Evolutionary conservation across 1,140 invertebrate species (phyloP), one percentile per base, ranked within the genome.

Genomic region (Drosophila virilis): DNA sequence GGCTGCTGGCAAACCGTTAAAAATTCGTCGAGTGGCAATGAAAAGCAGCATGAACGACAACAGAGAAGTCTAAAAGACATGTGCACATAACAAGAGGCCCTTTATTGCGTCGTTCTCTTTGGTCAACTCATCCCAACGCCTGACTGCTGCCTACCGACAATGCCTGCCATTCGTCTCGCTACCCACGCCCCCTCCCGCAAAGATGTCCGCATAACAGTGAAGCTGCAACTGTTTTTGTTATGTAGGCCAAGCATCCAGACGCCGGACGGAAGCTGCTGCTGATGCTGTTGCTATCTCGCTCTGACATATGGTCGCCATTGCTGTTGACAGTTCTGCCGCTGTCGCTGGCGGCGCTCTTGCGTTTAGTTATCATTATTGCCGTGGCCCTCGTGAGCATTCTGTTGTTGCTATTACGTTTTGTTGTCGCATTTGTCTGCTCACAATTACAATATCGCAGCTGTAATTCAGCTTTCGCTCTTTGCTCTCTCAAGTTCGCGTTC

Each of bases 311-410:
- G 12, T 13, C 38, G 42, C 54, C 59, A 74, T 79, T 73, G 69
- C 48, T 67, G 51, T 43, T 61, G 60, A 54, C 58, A 59, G 50
- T 6, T 35, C 9, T 43, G 37, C 35, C 46, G 48, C 42, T 38
- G 71, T 61, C 57, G 67, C 75, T 71, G 22, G 66, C 75, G 64
- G 67, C 78, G 67, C 82, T 85, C 82, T 81, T 60, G 81, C 71
- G 81, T 82, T 85, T 85, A 85, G 81, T 85, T 85, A 86, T 85
- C 78, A 85, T 85, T 85, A 85, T 85, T 86, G 74, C 67, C 81
- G 72, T 58, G 74, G 58, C 78, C 70, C 82, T 78, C 61, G 70
- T 70, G 69, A 62, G 66, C 77, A 68, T 78, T 86, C 86, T 12
- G 46, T 15, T 65, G 33, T 54, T 40, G 37, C n/a, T 32, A 38